Evolutionary conservation across 2,888 invertebrate species (phyloP), one percentile per base, ranked within the genome.

Genomic region (Halocaridina rubra): DNA sequence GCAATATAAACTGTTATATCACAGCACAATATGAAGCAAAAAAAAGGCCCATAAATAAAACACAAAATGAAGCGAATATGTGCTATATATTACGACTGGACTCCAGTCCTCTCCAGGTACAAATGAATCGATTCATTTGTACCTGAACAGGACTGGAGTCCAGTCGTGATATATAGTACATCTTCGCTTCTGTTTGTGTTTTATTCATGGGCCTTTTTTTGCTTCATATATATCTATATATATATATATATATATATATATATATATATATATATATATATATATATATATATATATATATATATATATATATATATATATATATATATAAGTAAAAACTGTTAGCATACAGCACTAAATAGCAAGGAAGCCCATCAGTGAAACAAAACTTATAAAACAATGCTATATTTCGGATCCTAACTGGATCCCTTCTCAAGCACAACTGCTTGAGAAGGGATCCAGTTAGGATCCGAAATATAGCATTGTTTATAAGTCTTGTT

Each of bases 261-360:
- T 61, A 61, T 61, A 61, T 61, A 61, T 61, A 61, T 22, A 61
- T 61, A 61, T 22, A 61, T 61, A 61, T 61, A 61, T 61, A 61
- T 22, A 61, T 61, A 61, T 61, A 61, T 61, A 61, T 61, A 61
- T 22, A 61, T 61, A 22, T 61, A 61, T 22, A 61, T 61, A 61
- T 61, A 61, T 61, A 61, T 61, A 22, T 61, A 22, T 61, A 22
- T 61, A 22, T 61, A 19, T 61, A 39, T 39, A 39, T 39, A 39
- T 39, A 39, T 39, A 39, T 39, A 39, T 39, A 39, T 39, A 39
- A 8, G 13, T 39, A 39, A 8, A 39, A 8, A n/a, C n/a, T n/a
- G n/a, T n/a, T n/a, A n/a, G n/a, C n/a, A n/a, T n/a, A n/a, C n/a
- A n/a, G n/a, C n/a, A n/a, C n/a, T n/a, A n/a, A n/a, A n/a, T n/a